A percentile compares a stretch with the other conserved stretches of the same genome.
Conservation (phyloP, 2,113 vertebrate species). For the Sander lucioperca region DNA sequence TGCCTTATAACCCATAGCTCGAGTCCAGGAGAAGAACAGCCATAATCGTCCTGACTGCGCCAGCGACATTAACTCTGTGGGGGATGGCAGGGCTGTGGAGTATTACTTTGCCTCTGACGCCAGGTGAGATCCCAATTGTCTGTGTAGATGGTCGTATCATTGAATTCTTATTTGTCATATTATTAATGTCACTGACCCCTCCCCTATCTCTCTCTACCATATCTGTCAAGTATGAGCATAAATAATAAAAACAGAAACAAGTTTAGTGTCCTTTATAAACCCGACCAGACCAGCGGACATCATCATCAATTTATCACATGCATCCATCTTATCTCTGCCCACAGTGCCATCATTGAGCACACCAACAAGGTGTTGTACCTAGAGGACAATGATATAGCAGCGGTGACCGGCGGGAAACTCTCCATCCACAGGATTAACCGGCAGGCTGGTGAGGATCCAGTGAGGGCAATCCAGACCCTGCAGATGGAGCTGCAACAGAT, state of each 20-base stretch:
- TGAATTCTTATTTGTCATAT: neutral
- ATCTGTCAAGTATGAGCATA: neutral
- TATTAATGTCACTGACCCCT: neutral
- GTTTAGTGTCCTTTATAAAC: neutral
- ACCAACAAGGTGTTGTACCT: slow-evolving; percentile 96
- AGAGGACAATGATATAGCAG: slow-evolving; percentile 94
- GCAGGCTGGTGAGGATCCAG: slow-evolving; percentile 89
- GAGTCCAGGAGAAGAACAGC: slow-evolving; percentile 77
- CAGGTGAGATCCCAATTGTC: slow-evolving; percentile 82
- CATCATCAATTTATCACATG: neutral
- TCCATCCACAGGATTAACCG: slow-evolving; percentile 92
- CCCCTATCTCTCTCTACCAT: neutral
- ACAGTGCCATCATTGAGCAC: slow-evolving; percentile 95
- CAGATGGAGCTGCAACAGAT: slow-evolving; percentile 98
- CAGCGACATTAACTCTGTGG: slow-evolving; percentile 87
- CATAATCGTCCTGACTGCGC: slow-evolving; percentile 86
- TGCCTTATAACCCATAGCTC: slow-evolving; percentile 65
- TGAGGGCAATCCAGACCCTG: slow-evolving; percentile 93
- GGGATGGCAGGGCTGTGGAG: slow-evolving; percentile 89
- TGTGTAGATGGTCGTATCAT: neutral
- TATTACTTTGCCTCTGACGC: slow-evolving; percentile 98
- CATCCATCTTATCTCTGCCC: neutral
- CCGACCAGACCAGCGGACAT: neutral
- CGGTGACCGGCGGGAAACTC: slow-evolving; percentile 90
- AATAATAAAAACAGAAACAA: neutral